Evolutionary conservation across 1,140 invertebrate genomes (phyloP).

Genomic region (Solenopsis fugax): DNA sequence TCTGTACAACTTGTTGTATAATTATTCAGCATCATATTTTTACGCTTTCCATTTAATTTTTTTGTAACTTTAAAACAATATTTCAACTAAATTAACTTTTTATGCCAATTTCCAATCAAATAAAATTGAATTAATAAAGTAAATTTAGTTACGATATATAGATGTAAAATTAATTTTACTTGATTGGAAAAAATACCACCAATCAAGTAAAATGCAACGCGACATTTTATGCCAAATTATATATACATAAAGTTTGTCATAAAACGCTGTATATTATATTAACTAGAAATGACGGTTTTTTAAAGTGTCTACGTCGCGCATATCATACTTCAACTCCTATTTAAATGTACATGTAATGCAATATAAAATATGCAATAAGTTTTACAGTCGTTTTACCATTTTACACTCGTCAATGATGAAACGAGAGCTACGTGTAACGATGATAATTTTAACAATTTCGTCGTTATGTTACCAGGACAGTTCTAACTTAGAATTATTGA

Average conservation of each 20-base stretch:
- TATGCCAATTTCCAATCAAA: background rate
- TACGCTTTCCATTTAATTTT: background rate
- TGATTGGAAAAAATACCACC: background rate
- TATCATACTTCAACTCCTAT: background rate
- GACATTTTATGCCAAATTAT: background rate
- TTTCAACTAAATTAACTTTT: background rate
- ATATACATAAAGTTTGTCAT: background rate
- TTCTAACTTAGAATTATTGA: background rate
- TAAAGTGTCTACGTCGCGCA: background rate
- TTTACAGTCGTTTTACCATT: background rate
- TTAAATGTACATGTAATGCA: slow-evolving; percentile 11
- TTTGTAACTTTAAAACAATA: background rate
- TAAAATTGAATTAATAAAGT: slow-evolving; percentile 7
- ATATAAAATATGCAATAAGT: background rate
- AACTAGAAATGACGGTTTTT: background rate
- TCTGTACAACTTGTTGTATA: background rate
- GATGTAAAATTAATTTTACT: background rate
- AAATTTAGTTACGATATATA: background rate
- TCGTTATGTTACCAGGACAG: background rate
- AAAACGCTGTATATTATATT: background rate
- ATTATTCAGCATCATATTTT: background rate
- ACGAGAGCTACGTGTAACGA: background rate
- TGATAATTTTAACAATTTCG: slow-evolving; percentile 51
- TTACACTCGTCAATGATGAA: background rate
- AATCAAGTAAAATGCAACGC: background rate